These are phyloP conservation scores for Apodemus agrarius DNA, from an alignment of 2,797 vertebrate genomes.

Conservation along the genomic window DNA sequence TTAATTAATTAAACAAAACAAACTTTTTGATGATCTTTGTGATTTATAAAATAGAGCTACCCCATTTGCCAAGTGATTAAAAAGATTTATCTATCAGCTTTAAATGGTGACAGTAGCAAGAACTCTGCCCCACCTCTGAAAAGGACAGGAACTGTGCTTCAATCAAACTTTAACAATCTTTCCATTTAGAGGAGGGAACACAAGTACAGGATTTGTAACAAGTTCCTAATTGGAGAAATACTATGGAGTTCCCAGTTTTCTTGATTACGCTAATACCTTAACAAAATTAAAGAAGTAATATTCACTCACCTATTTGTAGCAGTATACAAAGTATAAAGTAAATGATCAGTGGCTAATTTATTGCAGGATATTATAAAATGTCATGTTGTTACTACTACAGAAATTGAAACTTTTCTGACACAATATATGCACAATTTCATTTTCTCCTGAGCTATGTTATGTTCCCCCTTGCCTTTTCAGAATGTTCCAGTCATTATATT, in stretches of 20 bases:
- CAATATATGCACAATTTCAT: background rate
- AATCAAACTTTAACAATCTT: background rate
- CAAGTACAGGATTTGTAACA: background rate
- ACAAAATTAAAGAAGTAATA: background rate
- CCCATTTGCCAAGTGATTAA: background rate
- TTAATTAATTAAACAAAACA: background rate
- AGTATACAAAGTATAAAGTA: background rate
- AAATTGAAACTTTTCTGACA: background rate
- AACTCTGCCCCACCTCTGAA: background rate
- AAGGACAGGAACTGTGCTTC: background rate
- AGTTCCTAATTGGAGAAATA: background rate
- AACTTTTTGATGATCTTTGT: background rate
- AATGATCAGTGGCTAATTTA: background rate
- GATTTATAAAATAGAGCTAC: background rate
- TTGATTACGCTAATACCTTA: background rate
- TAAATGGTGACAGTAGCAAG: background rate
- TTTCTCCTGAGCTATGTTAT: background rate
- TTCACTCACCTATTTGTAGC: background rate
- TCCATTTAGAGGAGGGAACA: background rate
- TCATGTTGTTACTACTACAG: background rate
- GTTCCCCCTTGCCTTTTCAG: background rate
- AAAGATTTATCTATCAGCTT: background rate
- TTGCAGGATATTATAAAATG: background rate
- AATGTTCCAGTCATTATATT: background rate
- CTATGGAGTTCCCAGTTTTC: background rate